Evolutionary conservation across 2,888 invertebrate genomes (phyloP).

Genomic region (Cerastoderma edule): DNA sequence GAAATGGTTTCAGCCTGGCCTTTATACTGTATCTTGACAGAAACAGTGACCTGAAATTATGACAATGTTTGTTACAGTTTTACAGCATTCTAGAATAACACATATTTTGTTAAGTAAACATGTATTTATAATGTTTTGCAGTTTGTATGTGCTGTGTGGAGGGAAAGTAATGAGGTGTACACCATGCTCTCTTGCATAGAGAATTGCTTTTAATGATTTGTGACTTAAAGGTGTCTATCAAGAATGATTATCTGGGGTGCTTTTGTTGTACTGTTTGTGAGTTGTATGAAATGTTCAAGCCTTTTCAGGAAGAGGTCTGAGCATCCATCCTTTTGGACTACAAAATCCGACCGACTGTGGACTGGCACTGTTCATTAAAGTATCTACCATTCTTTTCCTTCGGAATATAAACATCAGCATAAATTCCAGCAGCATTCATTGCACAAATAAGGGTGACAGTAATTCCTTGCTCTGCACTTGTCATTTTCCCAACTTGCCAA

Average conservation of each 20-base stretch:
- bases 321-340: constrained; percentile 76
- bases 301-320: constrained; percentile 66
- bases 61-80: too few relatives aligned
- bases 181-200: constrained; percentile 74
- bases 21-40: too few relatives aligned
- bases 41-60: too few relatives aligned
- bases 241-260: constrained; percentile 76
- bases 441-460: constrained; percentile 57
- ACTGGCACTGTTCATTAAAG: constrained; percentile 74
- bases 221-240: constrained; percentile 81
- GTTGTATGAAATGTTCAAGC: constrained; percentile 81
- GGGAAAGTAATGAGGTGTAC: constrained; percentile 80
- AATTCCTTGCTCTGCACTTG: constrained; percentile 38
- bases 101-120: too few relatives aligned
- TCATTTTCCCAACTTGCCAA: constrained; percentile 24
- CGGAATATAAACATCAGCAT: constrained; percentile 73
- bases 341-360: constrained; percentile 72
- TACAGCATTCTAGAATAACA: too few relatives aligned
- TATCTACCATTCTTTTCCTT: constrained; percentile 72
- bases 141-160: constrained; percentile 78
- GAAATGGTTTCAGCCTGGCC: too few relatives aligned
- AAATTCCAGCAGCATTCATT: constrained; percentile 58
- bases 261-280: constrained; percentile 63
- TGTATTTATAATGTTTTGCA: too few relatives aligned
- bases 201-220: constrained; percentile 72